Percentiles rank a stretch among this genome's conserved stretches.
Conservation (phyloP, 2,888 invertebrate genomes). For the Artemia sp. region DNA sequence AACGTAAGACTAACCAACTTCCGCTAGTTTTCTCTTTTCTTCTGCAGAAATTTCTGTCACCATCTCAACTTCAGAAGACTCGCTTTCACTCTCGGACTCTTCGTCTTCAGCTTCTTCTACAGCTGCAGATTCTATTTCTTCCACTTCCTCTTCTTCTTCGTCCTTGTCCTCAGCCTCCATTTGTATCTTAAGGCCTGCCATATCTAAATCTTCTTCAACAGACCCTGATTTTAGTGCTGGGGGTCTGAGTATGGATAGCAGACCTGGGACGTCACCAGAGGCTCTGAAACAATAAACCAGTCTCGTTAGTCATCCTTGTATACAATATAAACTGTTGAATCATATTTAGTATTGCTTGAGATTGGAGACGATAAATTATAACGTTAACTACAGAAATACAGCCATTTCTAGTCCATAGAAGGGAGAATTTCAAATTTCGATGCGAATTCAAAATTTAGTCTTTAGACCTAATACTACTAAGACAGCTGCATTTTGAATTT, state of each 20-base stretch:
- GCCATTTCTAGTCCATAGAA: too few relatives aligned
- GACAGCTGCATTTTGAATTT: too few relatives aligned
- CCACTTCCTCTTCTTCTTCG: not conserved
- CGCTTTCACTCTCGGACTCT: conserved; percentile 9
- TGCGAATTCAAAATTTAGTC: too few relatives aligned
- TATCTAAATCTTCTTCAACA: not conserved
- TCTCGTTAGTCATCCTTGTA: too few relatives aligned
- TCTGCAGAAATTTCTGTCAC: conserved; percentile 17
- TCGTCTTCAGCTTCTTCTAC: not conserved
- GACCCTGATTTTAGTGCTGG: not conserved
- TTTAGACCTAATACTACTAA: too few relatives aligned
- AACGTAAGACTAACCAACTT: conserved; percentile 17
- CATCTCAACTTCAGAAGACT: conserved; percentile 20
- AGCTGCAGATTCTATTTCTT: not conserved
- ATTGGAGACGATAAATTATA: too few relatives aligned
- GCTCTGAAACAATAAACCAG: not conserved
- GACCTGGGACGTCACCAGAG: conserved; percentile 10
- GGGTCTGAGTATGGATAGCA: conserved; percentile 12
- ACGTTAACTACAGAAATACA: too few relatives aligned
- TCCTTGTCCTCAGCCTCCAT: not conserved
- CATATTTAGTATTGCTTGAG: too few relatives aligned
- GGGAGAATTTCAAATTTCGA: too few relatives aligned
- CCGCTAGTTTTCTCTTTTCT: conserved; percentile 19
- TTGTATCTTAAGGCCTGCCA: not conserved
- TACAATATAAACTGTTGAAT: too few relatives aligned